Evolutionary conservation across 2,797 vertebrate species (phyloP).

Genomic region (Darevskia nairensis): DNA sequence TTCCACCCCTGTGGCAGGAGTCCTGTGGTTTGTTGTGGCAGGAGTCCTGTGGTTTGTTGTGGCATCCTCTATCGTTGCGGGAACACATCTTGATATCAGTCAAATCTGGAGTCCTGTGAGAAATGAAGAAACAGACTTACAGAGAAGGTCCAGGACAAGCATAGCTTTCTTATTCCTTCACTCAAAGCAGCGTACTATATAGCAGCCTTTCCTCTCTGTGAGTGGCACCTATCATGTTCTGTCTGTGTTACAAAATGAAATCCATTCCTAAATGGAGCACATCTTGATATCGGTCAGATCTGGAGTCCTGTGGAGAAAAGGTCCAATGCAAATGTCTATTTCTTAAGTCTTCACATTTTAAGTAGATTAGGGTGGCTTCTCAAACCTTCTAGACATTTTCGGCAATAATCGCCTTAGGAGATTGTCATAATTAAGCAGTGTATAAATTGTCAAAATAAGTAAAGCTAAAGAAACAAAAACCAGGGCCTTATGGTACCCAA

Average conservation of each 20-base stretch:
- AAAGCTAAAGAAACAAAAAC: too few species aligned
- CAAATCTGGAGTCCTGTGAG: neutral
- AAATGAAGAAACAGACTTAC: neutral
- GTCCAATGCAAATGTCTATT: too few species aligned
- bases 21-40: constrained; percentile 30
- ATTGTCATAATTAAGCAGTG: too few species aligned
- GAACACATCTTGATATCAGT: constrained; percentile 53
- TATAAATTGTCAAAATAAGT: too few species aligned
- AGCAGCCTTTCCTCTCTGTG: neutral
- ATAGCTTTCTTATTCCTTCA: neutral
- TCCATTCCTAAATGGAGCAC: too few species aligned
- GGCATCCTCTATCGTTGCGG: constrained; percentile 55
- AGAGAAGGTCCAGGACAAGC: fast-evolving
- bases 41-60: neutral
- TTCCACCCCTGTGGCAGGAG: constrained; percentile 41
- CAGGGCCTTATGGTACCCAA: too few species aligned
- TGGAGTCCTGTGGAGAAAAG: too few species aligned
- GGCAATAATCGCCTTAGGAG: too few species aligned
- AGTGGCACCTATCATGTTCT: neutral
- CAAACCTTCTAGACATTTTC: too few species aligned
- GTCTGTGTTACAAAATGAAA: neutral
- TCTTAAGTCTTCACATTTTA: too few species aligned
- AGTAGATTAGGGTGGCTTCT: too few species aligned
- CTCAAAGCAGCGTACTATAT: neutral
- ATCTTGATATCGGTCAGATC: too few species aligned